A percentile compares a stretch with the other conserved stretches of the same genome.
phyloP scores from a whole-genome alignment of 2,888 invertebrate genomes.

The Trichogramma dendrolimi region DNA sequence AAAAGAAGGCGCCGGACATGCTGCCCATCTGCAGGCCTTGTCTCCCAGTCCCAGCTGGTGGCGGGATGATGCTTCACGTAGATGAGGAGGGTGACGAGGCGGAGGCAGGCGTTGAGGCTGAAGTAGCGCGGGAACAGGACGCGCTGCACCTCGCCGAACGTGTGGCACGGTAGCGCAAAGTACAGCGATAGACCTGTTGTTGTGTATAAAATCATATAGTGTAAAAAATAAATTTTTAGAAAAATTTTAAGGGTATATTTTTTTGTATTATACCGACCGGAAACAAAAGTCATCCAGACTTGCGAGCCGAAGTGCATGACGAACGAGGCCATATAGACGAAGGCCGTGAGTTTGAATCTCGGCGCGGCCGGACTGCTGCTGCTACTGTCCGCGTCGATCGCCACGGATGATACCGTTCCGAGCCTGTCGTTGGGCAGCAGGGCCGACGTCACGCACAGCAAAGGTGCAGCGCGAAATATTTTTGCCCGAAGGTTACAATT shows the following conservation, averaged over 20 bases:
- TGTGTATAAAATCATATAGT: background rate
- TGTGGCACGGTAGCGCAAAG: conserved; percentile 79
- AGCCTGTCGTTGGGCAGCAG: conserved; percentile 37
- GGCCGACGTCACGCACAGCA: conserved; percentile 53
- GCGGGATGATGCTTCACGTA: conserved; percentile 64
- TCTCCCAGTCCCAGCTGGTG: conserved; percentile 52
- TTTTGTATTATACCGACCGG: conserved; percentile 58
- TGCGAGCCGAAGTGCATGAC: conserved; percentile 81
- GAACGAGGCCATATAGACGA: conserved; percentile 74
- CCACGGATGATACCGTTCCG: too few species aligned
- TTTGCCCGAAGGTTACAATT: conserved; percentile 84
- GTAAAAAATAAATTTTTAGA: too few species aligned
- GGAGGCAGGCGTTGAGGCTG: conserved; percentile 70
- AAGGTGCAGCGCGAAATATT: conserved; percentile 63
- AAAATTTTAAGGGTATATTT: too few species aligned
- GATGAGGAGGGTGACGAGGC: conserved; percentile 68
- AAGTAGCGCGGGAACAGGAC: conserved; percentile 85
- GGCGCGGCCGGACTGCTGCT: too few species aligned
- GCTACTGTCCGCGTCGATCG: conserved; percentile 10
- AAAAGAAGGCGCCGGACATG: conserved; percentile 65
- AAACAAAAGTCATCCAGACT: conserved; percentile 90
- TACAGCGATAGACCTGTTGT: conserved; percentile 77
- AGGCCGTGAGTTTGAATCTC: conserved; percentile 50
- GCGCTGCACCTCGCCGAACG: conserved; percentile 82
- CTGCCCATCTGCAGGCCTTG: conserved; percentile 59